Percentiles rank a stretch among this genome's conserved stretches.
Conservation (phyloP, 2,888 invertebrate species). For the Resseliella maxima region DNA sequence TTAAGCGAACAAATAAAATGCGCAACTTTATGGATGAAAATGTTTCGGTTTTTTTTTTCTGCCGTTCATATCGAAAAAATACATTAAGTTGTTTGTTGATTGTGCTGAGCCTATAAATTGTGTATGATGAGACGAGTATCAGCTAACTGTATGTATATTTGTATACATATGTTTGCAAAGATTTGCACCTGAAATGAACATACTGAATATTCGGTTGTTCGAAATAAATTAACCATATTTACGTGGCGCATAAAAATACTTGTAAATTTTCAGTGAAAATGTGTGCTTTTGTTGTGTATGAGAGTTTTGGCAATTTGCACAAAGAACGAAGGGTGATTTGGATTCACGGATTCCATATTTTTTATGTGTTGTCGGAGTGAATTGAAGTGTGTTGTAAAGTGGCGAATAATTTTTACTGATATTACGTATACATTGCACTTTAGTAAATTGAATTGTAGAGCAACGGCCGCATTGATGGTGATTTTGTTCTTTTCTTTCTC, state of each 20-base stretch:
- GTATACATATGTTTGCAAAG: no score
- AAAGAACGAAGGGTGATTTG: constrained; percentile 22
- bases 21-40: not conserved
- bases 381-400: constrained; percentile 2
- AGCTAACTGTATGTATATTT: not conserved
- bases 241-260: constrained; percentile 16
- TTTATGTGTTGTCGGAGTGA: not conserved
- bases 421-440: constrained; percentile 53
- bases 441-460: constrained; percentile 51
- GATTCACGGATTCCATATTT: not conserved
- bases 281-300: not conserved
- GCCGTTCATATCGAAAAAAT: not conserved
- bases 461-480: no score
- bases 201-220: constrained; percentile 13
- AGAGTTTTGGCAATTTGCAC: not conserved
- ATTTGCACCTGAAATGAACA: constrained; percentile 3
- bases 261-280: constrained; percentile 36
- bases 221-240: constrained; percentile 53
- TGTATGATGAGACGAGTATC: constrained; percentile 19
- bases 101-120: constrained; percentile 16
- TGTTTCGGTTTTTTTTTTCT: not conserved
- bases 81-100: constrained; percentile 30
- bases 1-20: constrained; percentile 40
- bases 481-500: not conserved
- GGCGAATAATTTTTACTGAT: not conserved